Conservation (phyloP, 2,797 vertebrate species). For the Distichodus sexfasciatus region DNA sequence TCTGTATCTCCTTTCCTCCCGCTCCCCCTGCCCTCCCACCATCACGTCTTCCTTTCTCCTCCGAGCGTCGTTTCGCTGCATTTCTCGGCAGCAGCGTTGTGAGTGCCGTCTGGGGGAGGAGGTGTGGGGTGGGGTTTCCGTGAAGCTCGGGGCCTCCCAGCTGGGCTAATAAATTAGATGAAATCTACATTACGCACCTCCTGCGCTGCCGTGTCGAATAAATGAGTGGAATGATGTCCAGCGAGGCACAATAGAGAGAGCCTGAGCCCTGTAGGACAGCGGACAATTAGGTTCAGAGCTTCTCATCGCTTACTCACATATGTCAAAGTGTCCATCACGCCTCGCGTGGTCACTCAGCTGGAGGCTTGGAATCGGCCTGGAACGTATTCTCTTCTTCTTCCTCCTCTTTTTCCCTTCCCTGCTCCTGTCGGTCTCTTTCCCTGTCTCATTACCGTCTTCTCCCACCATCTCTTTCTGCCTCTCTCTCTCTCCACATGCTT, state of each 20-base stretch:
- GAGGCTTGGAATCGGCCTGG: background rate
- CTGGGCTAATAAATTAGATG: constrained; percentile 4
- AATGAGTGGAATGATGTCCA: background rate
- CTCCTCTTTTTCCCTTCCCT: background rate
- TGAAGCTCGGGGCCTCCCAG: constrained; percentile 2
- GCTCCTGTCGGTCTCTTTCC: background rate
- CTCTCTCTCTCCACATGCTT: background rate
- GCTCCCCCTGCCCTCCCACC: background rate
- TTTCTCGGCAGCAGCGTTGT: background rate
- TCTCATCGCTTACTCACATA: constrained; percentile 36
- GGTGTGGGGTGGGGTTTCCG: too few relatives aligned
- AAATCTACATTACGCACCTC: constrained; percentile 28
- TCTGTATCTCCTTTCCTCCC: background rate
- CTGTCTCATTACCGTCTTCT: constrained; percentile 11
- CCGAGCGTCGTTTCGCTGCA: background rate
- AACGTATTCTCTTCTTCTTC: background rate
- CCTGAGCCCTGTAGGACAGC: constrained; percentile 39
- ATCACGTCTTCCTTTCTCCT: background rate
- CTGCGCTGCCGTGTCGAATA: constrained; percentile 8
- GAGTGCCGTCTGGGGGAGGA: background rate
- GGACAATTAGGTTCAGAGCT: constrained; percentile 48
- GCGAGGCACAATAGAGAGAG: background rate
- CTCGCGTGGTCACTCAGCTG: background rate
- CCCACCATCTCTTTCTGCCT: too few relatives aligned
- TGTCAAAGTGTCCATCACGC: constrained; percentile 45